phyloP scores from a whole-genome alignment of 1,140 invertebrate genomes.

The Zaprionus ornatus region DNA sequence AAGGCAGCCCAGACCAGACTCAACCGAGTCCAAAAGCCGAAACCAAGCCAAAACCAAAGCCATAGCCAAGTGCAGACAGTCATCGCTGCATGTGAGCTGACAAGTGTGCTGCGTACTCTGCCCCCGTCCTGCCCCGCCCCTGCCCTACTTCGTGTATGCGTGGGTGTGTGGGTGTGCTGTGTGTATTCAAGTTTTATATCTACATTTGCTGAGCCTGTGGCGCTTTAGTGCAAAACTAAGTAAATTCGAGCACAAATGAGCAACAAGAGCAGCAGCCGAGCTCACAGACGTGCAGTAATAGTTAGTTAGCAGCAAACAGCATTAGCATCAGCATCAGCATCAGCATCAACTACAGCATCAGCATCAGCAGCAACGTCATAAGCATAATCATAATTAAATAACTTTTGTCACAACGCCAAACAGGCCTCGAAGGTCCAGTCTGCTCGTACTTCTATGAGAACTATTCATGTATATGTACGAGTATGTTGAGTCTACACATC shows the following conservation, averaged over 20 bases:
- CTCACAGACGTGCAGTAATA: constrained; percentile 50
- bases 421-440: constrained; percentile 34
- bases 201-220: constrained; percentile 67
- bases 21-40: constrained; percentile 21
- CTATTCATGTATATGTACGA: neutral
- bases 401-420: constrained; percentile 77
- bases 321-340: constrained; percentile 36
- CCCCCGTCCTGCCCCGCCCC: neutral
- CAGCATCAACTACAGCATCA: constrained; percentile 27
- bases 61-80: constrained; percentile 40
- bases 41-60: constrained; percentile 30
- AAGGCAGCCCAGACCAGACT: constrained; percentile 3
- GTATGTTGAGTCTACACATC: constrained; percentile 50
- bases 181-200: constrained; percentile 77
- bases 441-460: neutral
- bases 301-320: constrained; percentile 61
- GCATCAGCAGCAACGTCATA: constrained; percentile 20
- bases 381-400: constrained; percentile 80
- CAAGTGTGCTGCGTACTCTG: constrained; percentile 21
- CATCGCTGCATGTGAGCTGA: constrained; percentile 45
- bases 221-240: constrained; percentile 78
- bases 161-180: constrained; percentile 7
- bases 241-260: constrained; percentile 75
- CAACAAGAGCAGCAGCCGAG: constrained; percentile 43
- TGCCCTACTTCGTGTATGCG: neutral